Percentiles rank a stretch among this genome's conserved stretches.
phyloP scores from a whole-genome alignment of 2,113 vertebrate genomes.

The Neoarius graeffei region DNA sequence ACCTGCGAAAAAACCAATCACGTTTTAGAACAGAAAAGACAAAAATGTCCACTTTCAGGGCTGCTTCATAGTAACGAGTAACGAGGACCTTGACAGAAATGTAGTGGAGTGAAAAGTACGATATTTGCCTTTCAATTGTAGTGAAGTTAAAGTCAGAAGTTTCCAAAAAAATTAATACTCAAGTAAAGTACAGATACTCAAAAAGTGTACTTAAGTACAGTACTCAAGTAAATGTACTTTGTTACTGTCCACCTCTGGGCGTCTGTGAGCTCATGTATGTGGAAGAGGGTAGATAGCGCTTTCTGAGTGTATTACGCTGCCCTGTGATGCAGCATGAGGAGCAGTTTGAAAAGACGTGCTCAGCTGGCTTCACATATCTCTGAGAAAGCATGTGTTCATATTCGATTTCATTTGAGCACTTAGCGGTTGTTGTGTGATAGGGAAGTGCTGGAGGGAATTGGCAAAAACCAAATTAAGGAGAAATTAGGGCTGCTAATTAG shows the following conservation, averaged over 20 bases:
- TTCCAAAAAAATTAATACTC: no score
- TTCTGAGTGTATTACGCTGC: neutral
- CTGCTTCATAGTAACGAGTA: no score
- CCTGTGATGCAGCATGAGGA: neutral
- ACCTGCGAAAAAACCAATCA: no score
- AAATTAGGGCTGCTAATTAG: neutral
- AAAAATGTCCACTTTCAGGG: no score
- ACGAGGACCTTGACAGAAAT: no score
- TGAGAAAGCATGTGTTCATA: neutral
- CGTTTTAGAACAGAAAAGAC: no score
- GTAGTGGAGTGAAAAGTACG: no score
- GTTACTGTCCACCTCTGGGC: neutral
- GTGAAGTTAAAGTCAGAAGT: no score
- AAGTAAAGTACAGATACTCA: no score
- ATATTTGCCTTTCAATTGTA: no score
- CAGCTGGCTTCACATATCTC: neutral
- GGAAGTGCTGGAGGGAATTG: neutral
- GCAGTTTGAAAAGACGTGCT: neutral
- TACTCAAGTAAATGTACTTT: no score
- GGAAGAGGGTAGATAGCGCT: neutral
- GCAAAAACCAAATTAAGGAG: neutral
- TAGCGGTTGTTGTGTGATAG: neutral
- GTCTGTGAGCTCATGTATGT: neutral
- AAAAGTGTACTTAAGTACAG: no score
- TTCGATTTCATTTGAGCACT: neutral